These are phyloP conservation scores for Numida meleagris DNA, from an alignment of 2,113 vertebrate species.

Conservation along the genomic window DNA sequence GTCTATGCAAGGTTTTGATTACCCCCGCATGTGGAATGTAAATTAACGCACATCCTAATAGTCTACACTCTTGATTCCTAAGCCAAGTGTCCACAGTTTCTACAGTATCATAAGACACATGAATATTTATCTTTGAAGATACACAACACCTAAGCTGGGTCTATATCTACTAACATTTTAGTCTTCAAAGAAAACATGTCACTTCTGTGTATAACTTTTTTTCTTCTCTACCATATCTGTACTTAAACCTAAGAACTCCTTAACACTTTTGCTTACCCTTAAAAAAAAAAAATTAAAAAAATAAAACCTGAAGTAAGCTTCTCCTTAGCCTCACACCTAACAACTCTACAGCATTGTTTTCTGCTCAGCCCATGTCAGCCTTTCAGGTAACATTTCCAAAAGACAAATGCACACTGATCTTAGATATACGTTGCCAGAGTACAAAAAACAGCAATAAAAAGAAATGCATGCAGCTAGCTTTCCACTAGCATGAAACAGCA, in stretches of 20 bases:
- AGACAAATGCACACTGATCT: neutral
- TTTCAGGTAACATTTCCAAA: neutral
- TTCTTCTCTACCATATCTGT: neutral
- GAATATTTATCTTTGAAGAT: neutral
- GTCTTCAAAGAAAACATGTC: neutral
- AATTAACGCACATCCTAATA: neutral
- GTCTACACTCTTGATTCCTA: neutral
- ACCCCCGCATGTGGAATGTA: neutral
- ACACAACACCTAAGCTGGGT: neutral
- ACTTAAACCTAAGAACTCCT: neutral
- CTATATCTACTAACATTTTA: neutral
- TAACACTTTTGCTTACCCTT: neutral
- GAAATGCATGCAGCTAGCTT: neutral
- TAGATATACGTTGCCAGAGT: neutral
- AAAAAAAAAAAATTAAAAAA: no score
- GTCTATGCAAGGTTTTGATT: neutral
- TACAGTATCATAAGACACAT: neutral
- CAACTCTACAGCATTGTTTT: neutral
- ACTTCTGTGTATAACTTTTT: neutral
- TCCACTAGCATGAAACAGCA: neutral
- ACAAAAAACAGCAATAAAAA: neutral
- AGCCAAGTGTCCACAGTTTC: neutral
- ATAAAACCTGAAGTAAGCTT: neutral
- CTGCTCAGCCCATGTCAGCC: neutral
- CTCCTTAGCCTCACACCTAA: no score